These are phyloP conservation scores for Hydroisotoma schaefferi DNA, from an alignment of 2,888 invertebrate genomes.

Conservation along the genomic window DNA sequence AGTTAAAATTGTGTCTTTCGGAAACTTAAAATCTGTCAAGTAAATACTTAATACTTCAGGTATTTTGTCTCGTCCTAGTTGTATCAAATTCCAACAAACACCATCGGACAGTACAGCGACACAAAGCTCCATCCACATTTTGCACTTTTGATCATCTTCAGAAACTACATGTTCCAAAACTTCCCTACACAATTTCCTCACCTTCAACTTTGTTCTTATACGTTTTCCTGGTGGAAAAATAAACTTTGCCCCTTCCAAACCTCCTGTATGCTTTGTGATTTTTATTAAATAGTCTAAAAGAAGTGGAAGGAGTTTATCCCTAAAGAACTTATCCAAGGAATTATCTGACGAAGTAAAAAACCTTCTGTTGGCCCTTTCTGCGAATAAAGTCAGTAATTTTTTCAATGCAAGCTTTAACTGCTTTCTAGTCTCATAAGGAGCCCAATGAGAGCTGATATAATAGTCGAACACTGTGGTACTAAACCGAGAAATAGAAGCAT, in stretches of 20 bases:
- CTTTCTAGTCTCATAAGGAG: constrained; percentile 43
- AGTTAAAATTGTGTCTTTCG: too few relatives aligned
- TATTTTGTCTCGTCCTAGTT: constrained; percentile 37
- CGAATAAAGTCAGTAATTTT: constrained; percentile 35
- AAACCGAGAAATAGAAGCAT: constrained; percentile 39
- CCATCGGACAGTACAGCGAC: constrained; percentile 45
- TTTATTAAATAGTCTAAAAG: constrained; percentile 24
- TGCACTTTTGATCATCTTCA: constrained; percentile 40
- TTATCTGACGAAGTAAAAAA: constrained; percentile 15
- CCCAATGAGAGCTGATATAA: constrained; percentile 42
- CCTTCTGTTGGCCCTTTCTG: constrained; percentile 23
- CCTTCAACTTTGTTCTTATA: constrained; percentile 22
- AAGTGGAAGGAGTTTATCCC: constrained; percentile 31
- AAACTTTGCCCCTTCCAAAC: neutral
- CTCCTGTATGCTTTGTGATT: constrained; percentile 10
- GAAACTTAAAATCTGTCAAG: neutral
- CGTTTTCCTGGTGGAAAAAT: constrained; percentile 20
- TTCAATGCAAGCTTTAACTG: constrained; percentile 38
- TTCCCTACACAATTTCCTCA: constrained; percentile 31
- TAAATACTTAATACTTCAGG: constrained; percentile 24
- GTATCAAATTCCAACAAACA: constrained; percentile 45
- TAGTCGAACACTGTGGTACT: constrained; percentile 38
- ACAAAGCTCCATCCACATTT: constrained; percentile 44
- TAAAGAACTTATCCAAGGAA: constrained; percentile 12
- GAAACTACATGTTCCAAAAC: constrained; percentile 27